Percentiles rank a stretch among this genome's conserved stretches.
These are phyloP conservation scores for Phasianus colchicus DNA, from an alignment of 2,113 vertebrate species.

Conservation along the genomic window DNA sequence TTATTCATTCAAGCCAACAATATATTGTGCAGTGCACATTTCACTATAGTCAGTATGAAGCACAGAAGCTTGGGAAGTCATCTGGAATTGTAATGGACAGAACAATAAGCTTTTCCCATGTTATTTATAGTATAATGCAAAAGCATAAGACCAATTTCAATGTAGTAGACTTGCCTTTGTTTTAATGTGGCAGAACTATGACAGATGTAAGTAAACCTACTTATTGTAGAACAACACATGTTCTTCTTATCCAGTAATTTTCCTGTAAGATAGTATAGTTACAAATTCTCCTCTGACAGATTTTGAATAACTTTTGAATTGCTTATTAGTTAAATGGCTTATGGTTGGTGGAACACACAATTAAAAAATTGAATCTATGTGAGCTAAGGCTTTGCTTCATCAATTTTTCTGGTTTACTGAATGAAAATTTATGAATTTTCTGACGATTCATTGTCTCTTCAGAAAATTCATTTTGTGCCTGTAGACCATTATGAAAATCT, in stretches of 20 bases:
- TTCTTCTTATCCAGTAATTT: neutral
- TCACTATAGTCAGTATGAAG: neutral
- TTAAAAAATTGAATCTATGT: constrained; percentile 41
- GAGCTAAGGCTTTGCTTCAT: constrained; percentile 48
- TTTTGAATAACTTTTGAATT: constrained; percentile 17
- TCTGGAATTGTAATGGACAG: neutral
- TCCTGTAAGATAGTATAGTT: neutral
- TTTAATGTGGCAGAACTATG: neutral
- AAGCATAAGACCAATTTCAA: neutral
- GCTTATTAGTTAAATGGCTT: constrained; percentile 47
- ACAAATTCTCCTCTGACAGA: constrained; percentile 25
- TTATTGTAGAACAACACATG: neutral
- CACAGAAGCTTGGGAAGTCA: neutral
- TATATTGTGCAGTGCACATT: neutral
- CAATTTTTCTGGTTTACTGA: constrained; percentile 38
- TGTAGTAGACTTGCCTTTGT: neutral
- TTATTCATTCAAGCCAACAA: neutral
- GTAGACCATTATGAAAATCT: neutral
- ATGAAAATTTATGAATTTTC: constrained; percentile 51
- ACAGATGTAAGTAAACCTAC: neutral
- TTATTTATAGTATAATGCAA: neutral
- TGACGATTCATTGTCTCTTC: constrained; percentile 38
- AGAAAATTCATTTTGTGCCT: constrained; percentile 14
- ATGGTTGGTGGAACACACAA: constrained; percentile 46
- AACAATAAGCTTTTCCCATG: neutral